Evolutionary conservation across 2,797 vertebrate genomes (phyloP).

Genomic region (Garrulus glandarius): DNA sequence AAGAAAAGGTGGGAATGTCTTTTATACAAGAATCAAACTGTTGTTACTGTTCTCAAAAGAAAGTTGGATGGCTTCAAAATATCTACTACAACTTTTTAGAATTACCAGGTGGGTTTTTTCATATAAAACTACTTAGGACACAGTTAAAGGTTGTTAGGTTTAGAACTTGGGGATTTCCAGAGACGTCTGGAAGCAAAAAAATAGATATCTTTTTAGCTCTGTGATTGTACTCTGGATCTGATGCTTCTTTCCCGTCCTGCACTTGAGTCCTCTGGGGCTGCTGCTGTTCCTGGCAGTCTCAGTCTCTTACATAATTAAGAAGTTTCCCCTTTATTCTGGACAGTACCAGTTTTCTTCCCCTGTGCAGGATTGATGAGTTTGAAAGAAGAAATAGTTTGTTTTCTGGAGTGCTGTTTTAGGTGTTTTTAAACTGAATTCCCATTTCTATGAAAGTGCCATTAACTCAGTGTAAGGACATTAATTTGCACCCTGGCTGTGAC

Average conservation of each 20-base stretch:
- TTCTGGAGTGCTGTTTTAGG: not conserved
- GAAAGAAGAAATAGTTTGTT: not conserved
- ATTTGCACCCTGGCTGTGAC: not conserved
- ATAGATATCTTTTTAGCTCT: not conserved
- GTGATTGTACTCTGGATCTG: not conserved
- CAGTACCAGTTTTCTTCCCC: not conserved
- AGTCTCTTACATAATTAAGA: not conserved
- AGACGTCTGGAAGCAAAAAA: not conserved
- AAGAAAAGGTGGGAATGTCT: not conserved
- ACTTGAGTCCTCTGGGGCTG: not conserved
- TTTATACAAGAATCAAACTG: not conserved
- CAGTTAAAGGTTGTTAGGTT: not conserved
- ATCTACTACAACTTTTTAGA: not conserved
- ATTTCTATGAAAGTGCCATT: not conserved
- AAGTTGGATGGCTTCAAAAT: not conserved
- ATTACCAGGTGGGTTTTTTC: not conserved
- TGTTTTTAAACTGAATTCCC: not conserved
- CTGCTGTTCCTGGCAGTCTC: not conserved
- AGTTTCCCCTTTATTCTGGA: not conserved
- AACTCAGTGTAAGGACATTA: not conserved
- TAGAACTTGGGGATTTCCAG: conserved; percentile 14
- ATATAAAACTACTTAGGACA: not conserved
- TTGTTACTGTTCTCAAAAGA: not conserved
- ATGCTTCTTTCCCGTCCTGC: not conserved
- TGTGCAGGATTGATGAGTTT: not conserved